These are phyloP conservation scores for Tetragnatha versicolor DNA, from an alignment of 1,140 invertebrate genomes.

Conservation along the genomic window DNA sequence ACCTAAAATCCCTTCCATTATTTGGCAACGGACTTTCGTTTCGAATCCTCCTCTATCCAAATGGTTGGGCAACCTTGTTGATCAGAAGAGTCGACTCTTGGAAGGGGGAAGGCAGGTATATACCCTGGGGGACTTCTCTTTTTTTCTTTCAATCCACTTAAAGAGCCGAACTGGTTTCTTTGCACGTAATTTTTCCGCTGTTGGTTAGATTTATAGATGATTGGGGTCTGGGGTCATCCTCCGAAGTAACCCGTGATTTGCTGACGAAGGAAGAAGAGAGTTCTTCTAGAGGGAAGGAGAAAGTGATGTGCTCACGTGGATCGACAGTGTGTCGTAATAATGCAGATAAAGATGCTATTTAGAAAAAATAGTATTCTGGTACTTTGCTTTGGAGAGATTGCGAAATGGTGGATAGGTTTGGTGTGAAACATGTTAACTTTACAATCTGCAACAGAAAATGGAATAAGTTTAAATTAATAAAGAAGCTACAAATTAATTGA, in stretches of 20 bases:
- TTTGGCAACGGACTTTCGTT: no score
- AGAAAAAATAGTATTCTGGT: background rate
- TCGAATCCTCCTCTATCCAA: background rate
- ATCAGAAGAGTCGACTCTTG: background rate
- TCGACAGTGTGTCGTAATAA: background rate
- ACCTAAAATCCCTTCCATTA: no score
- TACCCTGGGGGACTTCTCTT: background rate
- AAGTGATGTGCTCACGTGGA: background rate
- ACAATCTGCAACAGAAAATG: no score
- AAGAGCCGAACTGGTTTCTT: conserved; percentile 1
- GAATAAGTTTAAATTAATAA: no score
- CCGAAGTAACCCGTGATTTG: background rate
- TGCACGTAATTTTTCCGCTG: background rate
- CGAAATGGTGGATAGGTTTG: background rate
- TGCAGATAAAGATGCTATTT: background rate
- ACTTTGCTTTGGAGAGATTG: background rate
- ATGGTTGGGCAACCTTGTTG: background rate
- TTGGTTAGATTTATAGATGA: background rate
- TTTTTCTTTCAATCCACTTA: background rate
- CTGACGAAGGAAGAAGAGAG: background rate
- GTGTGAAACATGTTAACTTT: background rate
- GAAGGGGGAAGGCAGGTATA: background rate
- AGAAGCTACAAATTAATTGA: no score
- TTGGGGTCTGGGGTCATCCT: background rate
- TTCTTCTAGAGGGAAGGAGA: background rate